These are phyloP conservation scores for Schizotus pectinicornis DNA, from an alignment of 2,888 invertebrate species.

Conservation along the genomic window DNA sequence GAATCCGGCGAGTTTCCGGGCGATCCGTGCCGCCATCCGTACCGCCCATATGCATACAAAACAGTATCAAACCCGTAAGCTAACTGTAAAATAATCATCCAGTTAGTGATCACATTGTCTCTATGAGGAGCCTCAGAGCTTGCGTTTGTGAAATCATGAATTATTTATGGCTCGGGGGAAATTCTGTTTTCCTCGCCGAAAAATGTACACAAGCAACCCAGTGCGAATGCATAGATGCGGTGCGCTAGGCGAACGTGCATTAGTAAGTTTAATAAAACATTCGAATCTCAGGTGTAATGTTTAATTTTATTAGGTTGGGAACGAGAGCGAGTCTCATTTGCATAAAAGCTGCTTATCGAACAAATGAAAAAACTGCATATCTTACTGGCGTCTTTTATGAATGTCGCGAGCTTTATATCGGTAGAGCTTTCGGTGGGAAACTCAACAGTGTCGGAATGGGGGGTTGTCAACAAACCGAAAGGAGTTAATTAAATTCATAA, in stretches of 20 bases:
- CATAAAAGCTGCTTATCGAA: too few relatives aligned
- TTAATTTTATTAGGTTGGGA: conserved; percentile 21
- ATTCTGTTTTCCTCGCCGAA: conserved; percentile 42
- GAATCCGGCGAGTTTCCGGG: neutral
- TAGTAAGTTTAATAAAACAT: conserved; percentile 29
- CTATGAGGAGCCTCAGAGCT: conserved; percentile 33
- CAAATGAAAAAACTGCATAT: too few relatives aligned
- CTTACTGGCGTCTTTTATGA: neutral
- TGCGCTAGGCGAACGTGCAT: conserved; percentile 25
- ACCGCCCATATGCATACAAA: conserved; percentile 16
- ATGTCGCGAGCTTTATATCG: too few relatives aligned
- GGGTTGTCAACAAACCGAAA: neutral
- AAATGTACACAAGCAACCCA: conserved; percentile 28
- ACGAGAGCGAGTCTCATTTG: neutral
- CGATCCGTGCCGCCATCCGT: neutral
- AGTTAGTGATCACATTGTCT: conserved; percentile 37
- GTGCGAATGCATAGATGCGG: conserved; percentile 14
- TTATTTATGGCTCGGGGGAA: conserved; percentile 51
- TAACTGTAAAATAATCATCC: conserved; percentile 46
- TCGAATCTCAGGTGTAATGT: conserved; percentile 30
- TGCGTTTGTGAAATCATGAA: conserved; percentile 47
- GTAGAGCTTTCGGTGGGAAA: neutral
- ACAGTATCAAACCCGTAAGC: conserved; percentile 24
- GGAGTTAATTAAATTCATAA: conserved; percentile 6
- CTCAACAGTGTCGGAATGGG: neutral